Evolutionary conservation across 1,140 invertebrate genomes (phyloP).

Genomic region (Cephus cinctus): DNA sequence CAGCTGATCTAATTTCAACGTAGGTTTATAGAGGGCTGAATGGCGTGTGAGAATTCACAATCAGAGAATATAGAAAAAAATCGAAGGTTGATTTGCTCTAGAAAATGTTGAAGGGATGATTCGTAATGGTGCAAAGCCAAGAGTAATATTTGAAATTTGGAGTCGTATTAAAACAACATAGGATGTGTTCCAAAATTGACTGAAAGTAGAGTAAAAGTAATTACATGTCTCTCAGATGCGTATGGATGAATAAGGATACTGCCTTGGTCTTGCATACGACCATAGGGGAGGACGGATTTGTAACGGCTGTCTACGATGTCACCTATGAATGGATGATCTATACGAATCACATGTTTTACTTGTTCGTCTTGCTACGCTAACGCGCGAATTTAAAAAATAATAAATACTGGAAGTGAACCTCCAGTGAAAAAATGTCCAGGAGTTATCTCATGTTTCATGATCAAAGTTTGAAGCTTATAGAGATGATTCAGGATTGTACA

Average conservation of each 20-base stretch:
- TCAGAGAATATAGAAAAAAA: too few species aligned
- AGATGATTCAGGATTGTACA: not conserved
- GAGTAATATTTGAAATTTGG: too few species aligned
- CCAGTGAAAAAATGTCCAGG: not conserved
- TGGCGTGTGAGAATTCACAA: too few species aligned
- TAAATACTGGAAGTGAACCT: not conserved
- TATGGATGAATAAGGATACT: not conserved
- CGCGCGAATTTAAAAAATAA: conserved; percentile 5
- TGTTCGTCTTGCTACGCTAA: too few species aligned
- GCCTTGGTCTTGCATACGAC: conserved; percentile 1
- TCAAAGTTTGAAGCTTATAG: too few species aligned
- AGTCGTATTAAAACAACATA: conserved; percentile 16
- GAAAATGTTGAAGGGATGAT: too few species aligned
- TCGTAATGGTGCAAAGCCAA: too few species aligned
- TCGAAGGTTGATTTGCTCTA: too few species aligned
- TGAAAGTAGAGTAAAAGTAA: conserved; percentile 6
- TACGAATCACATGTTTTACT: too few species aligned
- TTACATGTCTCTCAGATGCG: not conserved
- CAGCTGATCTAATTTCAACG: too few species aligned
- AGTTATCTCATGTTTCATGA: too few species aligned
- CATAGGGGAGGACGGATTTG: not conserved
- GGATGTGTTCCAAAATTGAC: conserved; percentile 16
- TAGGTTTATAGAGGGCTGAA: too few species aligned
- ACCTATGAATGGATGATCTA: conserved; percentile 3
- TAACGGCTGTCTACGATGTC: not conserved